These are phyloP conservation scores for Drosophila melanogaster DNA, from an alignment of 1,140 invertebrate species.

Conservation along the genomic window Release_6_plus_ISO1_MT NC_004354.4:7509001-7509500, in stretches of 20 bases:
- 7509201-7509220: too few relatives aligned
- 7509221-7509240: too few relatives aligned
- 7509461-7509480: constrained; percentile 27
- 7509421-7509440: constrained; percentile 4
- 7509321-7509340: neutral
- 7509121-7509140: constrained; percentile 4
- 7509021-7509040: constrained; percentile 2
- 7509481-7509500: constrained; percentile 23
- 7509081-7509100: neutral
- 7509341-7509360: neutral
- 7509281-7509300: constrained; percentile 18
- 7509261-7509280: constrained; percentile 2
- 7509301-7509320: constrained; percentile 16
- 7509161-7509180: constrained; percentile 11
- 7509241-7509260: neutral
- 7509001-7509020: constrained; percentile 17
- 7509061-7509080: constrained; percentile 1
- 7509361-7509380: neutral
- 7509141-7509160: neutral
- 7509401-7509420: constrained; percentile 10
- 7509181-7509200: constrained; percentile 15
- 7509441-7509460: constrained; percentile 9
- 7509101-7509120: neutral
- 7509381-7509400: constrained; percentile 4
- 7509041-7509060: neutral